phyloP scores from a whole-genome alignment of 2,888 invertebrate genomes.

The Prionchulus punctatus region DNA sequence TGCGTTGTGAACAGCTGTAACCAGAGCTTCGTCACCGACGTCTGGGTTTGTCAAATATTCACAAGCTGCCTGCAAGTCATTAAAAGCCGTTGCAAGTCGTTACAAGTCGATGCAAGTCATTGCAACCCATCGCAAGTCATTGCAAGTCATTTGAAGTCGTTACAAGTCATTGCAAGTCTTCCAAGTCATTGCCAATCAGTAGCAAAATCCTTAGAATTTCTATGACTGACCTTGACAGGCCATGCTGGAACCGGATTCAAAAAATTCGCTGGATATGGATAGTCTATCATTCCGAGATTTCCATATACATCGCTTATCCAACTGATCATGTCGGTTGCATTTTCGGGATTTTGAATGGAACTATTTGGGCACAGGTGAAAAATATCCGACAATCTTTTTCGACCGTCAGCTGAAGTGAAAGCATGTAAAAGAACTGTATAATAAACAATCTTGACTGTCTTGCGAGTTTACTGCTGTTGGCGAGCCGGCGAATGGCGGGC shows the following conservation, averaged over 20 bases:
- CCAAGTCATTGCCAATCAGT: too few relatives aligned
- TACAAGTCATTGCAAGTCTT: too few relatives aligned
- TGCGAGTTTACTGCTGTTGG: conserved; percentile 41
- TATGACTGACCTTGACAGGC: conserved; percentile 62
- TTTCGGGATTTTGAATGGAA: conserved; percentile 37
- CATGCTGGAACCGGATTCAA: conserved; percentile 56
- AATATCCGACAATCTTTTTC: conserved; percentile 48
- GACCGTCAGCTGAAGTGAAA: conserved; percentile 41
- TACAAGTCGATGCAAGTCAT: too few relatives aligned
- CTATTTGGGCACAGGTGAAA: conserved; percentile 54
- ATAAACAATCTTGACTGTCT: conserved; percentile 3
- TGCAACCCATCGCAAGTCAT: too few relatives aligned
- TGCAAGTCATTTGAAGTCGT: too few relatives aligned
- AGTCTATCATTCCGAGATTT: conserved; percentile 81
- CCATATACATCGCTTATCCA: conserved; percentile 57
- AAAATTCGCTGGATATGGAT: conserved; percentile 73
- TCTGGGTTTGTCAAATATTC: too few relatives aligned
- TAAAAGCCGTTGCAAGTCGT: too few relatives aligned
- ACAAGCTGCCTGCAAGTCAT: too few relatives aligned
- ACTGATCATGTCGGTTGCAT: conserved; percentile 46
- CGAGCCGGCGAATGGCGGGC: conserved; percentile 46
- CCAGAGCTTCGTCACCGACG: conserved; percentile 38
- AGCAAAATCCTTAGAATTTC: too few relatives aligned
- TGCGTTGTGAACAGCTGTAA: conserved; percentile 50
- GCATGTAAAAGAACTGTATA: not conserved